Base-by-base conservation (phyloP, 2,797 vertebrate genomes). In the Benthosema pterotum region DNA sequence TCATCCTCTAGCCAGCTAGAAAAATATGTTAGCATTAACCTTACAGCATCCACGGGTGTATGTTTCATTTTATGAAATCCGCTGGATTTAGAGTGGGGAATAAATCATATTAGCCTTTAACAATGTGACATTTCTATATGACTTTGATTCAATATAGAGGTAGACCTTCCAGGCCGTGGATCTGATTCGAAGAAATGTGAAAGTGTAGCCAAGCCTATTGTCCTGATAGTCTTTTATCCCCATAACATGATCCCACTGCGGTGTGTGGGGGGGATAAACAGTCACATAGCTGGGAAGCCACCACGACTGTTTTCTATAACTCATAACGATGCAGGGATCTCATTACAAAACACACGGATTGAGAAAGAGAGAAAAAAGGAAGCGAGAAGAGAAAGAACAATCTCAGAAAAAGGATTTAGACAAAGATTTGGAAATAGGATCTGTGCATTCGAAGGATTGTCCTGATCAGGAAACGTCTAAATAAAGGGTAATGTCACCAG, bases 301-400 rank as follows among this genome's bases (percentile, higher is more conserved):
- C 83, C 65, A 45, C 57, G 25, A 89, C 77, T 88, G 87, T 85
- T 89, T 88, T 81, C 87, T 83, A 83, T 85, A 84, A 88, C 76
- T 80, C 78, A 71, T 80, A 87, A 86, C 50, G 67, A 84, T 73
- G 70, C 69, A 67, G 55, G 58, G 83, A 89, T 90, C 75, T 42
- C 69, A 71, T 89, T 89, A 85, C 86, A 87, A 87, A 88, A 88
- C 82, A 86, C 69, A 86, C 74, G 83, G 78, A 82, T 74, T 74
- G 78, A 79, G 74, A 87, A 83, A 84, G 38, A 60, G 60, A 15
- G 52, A 72, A 73, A 68, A 80, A 67, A 82, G 67, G 62, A 84
- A 82, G 70, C 61, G 54, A 61, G 11, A 28, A 49, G 60, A 65
- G 52, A 71, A 58, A 75, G 79, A 84, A 79, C 74, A 81, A 83